Base-by-base conservation (phyloP, 2,888 invertebrate species). In the Drosophila crucigera region DNA sequence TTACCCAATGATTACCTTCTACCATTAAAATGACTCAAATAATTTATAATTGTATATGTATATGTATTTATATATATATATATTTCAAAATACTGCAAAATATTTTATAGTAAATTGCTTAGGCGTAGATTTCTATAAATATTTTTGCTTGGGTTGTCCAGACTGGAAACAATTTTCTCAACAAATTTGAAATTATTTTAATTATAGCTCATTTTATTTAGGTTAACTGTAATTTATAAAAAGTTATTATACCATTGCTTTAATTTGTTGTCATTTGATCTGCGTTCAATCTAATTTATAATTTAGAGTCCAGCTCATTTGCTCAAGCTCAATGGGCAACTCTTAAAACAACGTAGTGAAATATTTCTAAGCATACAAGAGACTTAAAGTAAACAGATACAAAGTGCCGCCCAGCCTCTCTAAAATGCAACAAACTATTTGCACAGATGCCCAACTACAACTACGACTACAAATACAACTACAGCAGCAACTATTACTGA, bases 351-450 rank as follows among this genome's bases (percentile, higher is more conserved):
- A 55, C 54, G 33, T 10, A 50, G 54, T 55, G 54, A 49, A 71
- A 39, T 49, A 73, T 73, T 60, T 49, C 56, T 33, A 72, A 54
- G 64, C 52, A 53, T 30, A 22, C 47, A 65, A 59, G 39, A 31
- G 59, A 65, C 37, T 73, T 65, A 59, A 72, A 72, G 65, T 37
- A 64, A 72, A 72, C 63, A 72, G 28, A 64, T 41, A 43, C 66
- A 59, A 59, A 31, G 28, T 66, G 65, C 60, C n/a, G 28, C 22
- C 22, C 30, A 9, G 10, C 14, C 43, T 19, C 22, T 10, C 50
- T 37, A 47, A 25, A 60, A 53, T 77, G 69, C 77, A 73, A 53
- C 80, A 70, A 85, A 83, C 78, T 78, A 82, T 76, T 80, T 80
- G 77, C 63, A 73, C 70, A 65, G 72, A 64, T 78, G 67, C 56